Percentiles rank a stretch among this genome's conserved stretches.
Conservation (phyloP, 1,140 invertebrate genomes). For the Brachionus rotundiformis region DNA sequence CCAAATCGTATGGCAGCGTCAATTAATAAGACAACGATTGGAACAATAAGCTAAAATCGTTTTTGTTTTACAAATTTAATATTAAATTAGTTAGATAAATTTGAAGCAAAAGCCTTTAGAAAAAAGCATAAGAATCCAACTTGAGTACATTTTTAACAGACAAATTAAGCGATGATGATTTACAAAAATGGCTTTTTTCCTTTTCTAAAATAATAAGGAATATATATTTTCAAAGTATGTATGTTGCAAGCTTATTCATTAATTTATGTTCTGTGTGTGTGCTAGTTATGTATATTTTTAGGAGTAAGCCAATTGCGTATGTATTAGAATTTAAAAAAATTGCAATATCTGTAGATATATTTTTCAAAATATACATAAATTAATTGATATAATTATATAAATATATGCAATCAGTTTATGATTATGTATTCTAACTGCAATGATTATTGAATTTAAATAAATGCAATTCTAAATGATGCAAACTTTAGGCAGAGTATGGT, state of each 20-base stretch:
- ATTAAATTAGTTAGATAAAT: no score
- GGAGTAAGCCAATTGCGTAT: background rate
- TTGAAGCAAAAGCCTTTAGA: no score
- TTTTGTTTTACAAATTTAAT: no score
- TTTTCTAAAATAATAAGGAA: background rate
- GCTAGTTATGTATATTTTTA: background rate
- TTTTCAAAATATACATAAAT: background rate
- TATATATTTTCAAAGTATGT: background rate
- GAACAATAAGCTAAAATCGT: background rate
- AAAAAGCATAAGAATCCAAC: no score
- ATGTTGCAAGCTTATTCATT: slow-evolving; percentile 19
- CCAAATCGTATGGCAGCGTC: slow-evolving; percentile 44
- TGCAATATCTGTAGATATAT: background rate
- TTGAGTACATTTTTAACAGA: slow-evolving; percentile 25
- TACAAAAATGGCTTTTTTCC: slow-evolving; percentile 48
- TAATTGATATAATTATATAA: background rate
- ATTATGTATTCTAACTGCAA: no score
- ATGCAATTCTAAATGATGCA: no score
- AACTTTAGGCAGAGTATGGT: no score
- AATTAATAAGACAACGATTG: background rate
- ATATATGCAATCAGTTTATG: no score
- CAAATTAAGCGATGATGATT: slow-evolving; percentile 46
- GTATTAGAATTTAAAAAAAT: background rate
- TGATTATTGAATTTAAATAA: no score
- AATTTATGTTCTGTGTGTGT: slow-evolving; percentile 27